A percentile compares a stretch with the other conserved stretches of the same genome.
phyloP scores from a whole-genome alignment of 1,140 invertebrate species.

The Gonioctena quinquepunctata region DNA sequence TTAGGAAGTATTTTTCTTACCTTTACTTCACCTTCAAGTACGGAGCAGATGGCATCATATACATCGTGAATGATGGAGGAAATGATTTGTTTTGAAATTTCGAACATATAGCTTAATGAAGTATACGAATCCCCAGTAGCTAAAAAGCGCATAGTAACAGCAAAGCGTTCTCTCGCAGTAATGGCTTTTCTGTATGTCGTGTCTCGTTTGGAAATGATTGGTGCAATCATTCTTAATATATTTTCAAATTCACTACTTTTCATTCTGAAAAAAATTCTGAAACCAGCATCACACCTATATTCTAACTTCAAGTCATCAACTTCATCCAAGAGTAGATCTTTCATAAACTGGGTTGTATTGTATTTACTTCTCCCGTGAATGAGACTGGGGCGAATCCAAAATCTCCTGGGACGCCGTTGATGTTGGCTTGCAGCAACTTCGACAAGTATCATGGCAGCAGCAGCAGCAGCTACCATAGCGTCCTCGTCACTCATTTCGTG shows the following conservation, averaged over 20 bases:
- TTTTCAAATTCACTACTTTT: constrained; percentile 37
- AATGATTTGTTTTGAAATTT: constrained; percentile 46
- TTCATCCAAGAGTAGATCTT: neutral
- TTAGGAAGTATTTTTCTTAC: constrained; percentile 25
- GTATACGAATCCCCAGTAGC: constrained; percentile 47
- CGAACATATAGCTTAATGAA: constrained; percentile 39
- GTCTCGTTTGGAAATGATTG: constrained; percentile 40
- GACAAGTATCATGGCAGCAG: no score
- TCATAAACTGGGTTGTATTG: neutral
- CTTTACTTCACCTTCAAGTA: constrained; percentile 16
- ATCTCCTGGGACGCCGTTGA: neutral
- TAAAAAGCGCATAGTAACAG: constrained; percentile 44
- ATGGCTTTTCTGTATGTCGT: constrained; percentile 43
- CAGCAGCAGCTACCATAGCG: no score
- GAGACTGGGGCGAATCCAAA: constrained; percentile 4
- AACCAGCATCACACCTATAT: constrained; percentile 5
- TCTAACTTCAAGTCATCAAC: neutral
- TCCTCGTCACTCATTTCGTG: neutral
- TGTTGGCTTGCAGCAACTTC: no score
- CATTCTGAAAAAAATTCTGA: constrained; percentile 36
- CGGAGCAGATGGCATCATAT: constrained; percentile 24
- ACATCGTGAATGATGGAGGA: constrained; percentile 46
- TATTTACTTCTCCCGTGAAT: neutral
- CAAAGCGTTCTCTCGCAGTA: constrained; percentile 34
- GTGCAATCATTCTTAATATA: constrained; percentile 32